Conservation (phyloP, 1,140 invertebrate genomes). For the Aricia agestis region DNA sequence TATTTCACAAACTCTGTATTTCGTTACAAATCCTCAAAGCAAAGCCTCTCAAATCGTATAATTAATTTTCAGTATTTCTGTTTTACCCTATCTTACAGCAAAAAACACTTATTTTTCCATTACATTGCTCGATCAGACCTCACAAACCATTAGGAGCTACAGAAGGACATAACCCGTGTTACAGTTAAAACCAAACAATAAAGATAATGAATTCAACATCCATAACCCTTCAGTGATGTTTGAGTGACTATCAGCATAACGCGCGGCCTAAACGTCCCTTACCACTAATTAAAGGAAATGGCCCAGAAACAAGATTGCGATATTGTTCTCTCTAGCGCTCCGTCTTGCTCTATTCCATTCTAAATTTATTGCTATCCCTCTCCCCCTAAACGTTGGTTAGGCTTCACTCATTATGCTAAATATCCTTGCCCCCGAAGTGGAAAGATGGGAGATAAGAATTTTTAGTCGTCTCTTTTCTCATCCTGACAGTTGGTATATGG, state of each 20-base stretch:
- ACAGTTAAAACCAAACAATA: slow-evolving; percentile 23
- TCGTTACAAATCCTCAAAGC: too few relatives aligned
- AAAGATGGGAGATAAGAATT: slow-evolving; percentile 59
- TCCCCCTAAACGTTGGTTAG: slow-evolving; percentile 62
- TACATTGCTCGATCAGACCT: not conserved
- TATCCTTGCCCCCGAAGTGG: slow-evolving; percentile 56
- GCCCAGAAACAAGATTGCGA: slow-evolving; percentile 74
- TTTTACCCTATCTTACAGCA: too few relatives aligned
- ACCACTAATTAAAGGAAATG: slow-evolving; percentile 74
- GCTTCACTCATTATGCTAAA: slow-evolving; percentile 74
- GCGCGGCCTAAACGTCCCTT: slow-evolving; percentile 59
- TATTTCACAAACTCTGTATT: too few relatives aligned
- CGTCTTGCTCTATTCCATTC: slow-evolving; percentile 32
- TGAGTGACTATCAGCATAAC: slow-evolving; percentile 60
- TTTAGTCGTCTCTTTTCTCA: slow-evolving; percentile 47
- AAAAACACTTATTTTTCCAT: not conserved
- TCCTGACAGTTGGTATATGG: slow-evolving; percentile 74
- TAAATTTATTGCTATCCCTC: slow-evolving; percentile 35
- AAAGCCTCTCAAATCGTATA: too few relatives aligned
- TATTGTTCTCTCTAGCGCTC: slow-evolving; percentile 63
- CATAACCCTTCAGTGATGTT: slow-evolving; percentile 43
- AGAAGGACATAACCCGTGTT: not conserved
- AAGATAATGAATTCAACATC: slow-evolving; percentile 20
- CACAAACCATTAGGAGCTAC: not conserved
- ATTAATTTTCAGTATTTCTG: too few relatives aligned